Evolutionary conservation across 2,888 invertebrate species (phyloP).

Genomic region (Agrotis segetum): DNA sequence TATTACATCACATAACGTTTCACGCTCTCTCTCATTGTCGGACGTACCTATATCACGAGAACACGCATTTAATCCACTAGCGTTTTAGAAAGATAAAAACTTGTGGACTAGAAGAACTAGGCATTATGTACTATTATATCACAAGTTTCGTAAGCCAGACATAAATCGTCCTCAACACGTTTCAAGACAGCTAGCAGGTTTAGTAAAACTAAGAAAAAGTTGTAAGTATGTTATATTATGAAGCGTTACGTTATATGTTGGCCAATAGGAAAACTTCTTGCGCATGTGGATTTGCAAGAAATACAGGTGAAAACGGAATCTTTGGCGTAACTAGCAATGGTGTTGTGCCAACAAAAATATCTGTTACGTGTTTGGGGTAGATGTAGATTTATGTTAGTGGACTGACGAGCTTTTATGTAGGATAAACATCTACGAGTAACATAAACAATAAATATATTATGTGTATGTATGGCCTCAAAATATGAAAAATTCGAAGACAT

Average conservation of each 20-base stretch:
- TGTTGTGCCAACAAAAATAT: slow-evolving; percentile 24
- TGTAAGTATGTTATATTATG: slow-evolving; percentile 39
- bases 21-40: slow-evolving; percentile 66
- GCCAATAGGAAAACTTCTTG: slow-evolving; percentile 39
- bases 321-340: slow-evolving; percentile 9
- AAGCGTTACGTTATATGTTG: slow-evolving; percentile 36
- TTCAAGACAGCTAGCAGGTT: slow-evolving; percentile 42
- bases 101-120: slow-evolving; percentile 18
- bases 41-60: slow-evolving; percentile 51
- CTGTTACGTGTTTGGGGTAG: slow-evolving; percentile 6
- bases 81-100: slow-evolving; percentile 42
- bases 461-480: too few relatives aligned
- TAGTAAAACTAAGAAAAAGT: slow-evolving; percentile 55
- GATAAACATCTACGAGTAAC: neutral
- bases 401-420: neutral
- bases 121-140: slow-evolving; percentile 44
- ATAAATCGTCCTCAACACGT: slow-evolving; percentile 49
- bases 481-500: too few relatives aligned
- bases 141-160: slow-evolving; percentile 52
- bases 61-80: slow-evolving; percentile 33
- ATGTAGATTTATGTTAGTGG: neutral
- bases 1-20: slow-evolving; percentile 74
- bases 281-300: slow-evolving; percentile 17
- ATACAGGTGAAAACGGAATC: slow-evolving; percentile 30
- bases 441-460: too few relatives aligned